Base-by-base conservation (phyloP, 2,888 invertebrate genomes). In the Hypsopygia costalis region DNA sequence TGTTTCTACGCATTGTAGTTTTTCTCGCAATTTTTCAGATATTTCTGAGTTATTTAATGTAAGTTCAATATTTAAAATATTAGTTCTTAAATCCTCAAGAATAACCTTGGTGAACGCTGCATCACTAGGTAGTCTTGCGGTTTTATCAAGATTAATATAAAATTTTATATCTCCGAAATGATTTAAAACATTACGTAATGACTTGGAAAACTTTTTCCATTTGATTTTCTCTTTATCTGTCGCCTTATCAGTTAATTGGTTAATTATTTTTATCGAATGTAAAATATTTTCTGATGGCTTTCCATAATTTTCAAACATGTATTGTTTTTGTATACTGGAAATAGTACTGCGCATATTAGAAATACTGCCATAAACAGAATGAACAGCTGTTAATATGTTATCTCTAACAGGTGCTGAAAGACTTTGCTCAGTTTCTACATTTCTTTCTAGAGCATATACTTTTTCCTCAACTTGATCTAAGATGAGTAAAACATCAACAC, bases 291-390 rank as follows among this genome's bases (percentile, higher is more conserved):
- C 75, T 2, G 80, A 77, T 5, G 88, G 87, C 50, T 78, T 75
- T 1, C 83, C 85, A 47, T 81, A 89, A 50, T 86, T 81, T 48
- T 82, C 76, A 47, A 77, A 80, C 76, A 89, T 75, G 29, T 74
- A 82, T 37, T 68, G 75, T 55, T 83, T 87, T 62, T 81, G 85
- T 46, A 87, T 68, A 49, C 79, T 82, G 9, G 81, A 72, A 36
- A 91, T 72, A n/a, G 88, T 81, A 47, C 90, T 79, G 36, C 91
- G 81, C 73, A 91, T 90, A 40, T 89, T 81, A 37, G 89, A 88
- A 51, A 91, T 89, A 48, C 83, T 87, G 6, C 81, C 73, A 52
- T 89, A 91, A 27, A 91, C 70, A 27, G 89, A 88, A 62, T 89
- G 81, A 16, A 91, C 69, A 25, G 90, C 87, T 45, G 76, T 75